Evolutionary conservation across 2,888 invertebrate species (phyloP), one percentile per base, ranked within the genome.

Genomic region (Zygothrica quintamaculata): DNA sequence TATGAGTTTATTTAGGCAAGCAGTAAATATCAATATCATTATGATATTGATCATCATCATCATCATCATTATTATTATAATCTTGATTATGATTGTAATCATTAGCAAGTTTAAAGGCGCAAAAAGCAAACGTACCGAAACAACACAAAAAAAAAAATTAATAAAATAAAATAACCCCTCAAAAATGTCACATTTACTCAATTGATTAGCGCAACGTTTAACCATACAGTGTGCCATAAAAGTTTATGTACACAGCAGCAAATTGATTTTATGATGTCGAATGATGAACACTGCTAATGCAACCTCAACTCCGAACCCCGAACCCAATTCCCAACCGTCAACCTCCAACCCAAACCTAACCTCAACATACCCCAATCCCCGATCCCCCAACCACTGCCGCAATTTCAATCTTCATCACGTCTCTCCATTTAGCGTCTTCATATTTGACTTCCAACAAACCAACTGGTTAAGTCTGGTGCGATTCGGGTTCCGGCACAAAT

Each of bases 181-280:
- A 66, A 71, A 82, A 77, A 74, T 72, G 72, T 72, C 72, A 67
- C 66, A 80, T 84, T 81, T 81, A 51, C 47, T 25, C 77, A 84
- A 77, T 67, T 71, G 65, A 79, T 81, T 81, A 84, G 75, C 84
- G 59, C 3, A 42, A 33, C 59, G 65, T 61, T 76, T 70, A 69
- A 62, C 13, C 53, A 37, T 6, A 71, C 66, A 74, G 62, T 79
- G 66, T 44, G 64, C 68, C 79, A 77, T 74, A 77, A 82, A 81
- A 81, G 47, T 55, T 40, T 70, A 65, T 57, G 57, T 70, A 65
- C 66, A 65, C 69, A 75, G 65, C 81, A 73, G 57, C 62, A 75
- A 80, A 81, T 77, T 78, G 69, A 60, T 75, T 81, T 81, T 73
- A 80, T 61, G 78, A 62, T 55, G 46, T 37, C 36, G 43, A 58